A percentile compares a stretch with the other conserved stretches of the same genome.
Evolutionary conservation across 2,113 vertebrate genomes (phyloP).

Genomic region (Okapia johnstoni): DNA sequence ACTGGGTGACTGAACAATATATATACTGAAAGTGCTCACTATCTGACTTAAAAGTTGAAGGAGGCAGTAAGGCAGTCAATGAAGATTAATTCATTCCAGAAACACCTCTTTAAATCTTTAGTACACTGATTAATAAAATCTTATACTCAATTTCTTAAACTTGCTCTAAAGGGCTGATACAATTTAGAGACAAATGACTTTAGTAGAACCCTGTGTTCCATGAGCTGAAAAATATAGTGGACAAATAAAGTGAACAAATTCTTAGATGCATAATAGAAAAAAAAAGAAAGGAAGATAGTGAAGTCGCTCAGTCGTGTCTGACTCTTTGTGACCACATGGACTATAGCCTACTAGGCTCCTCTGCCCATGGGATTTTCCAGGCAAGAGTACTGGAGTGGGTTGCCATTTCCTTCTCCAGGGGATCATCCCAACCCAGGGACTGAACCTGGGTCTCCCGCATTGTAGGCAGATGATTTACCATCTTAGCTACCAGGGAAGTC

Average conservation of each 20-base stretch:
- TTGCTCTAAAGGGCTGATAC: not conserved
- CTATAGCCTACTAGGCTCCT: not conserved
- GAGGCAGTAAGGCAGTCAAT: not conserved
- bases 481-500: not conserved
- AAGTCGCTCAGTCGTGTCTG: not conserved
- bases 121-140: not conserved
- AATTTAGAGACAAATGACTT: not conserved
- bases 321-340: not conserved
- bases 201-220: not conserved
- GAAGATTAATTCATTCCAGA: not conserved
- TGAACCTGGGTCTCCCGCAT: rapidly evolving
- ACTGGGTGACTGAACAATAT: not conserved
- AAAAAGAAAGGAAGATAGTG: not conserved
- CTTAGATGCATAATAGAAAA: not conserved
- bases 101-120: not conserved
- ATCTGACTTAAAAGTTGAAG: not conserved
- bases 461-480: not conserved
- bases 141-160: not conserved
- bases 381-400: not conserved
- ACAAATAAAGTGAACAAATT: not conserved
- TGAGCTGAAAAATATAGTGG: not conserved
- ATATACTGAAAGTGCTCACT: not conserved
- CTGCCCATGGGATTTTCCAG: not conserved
- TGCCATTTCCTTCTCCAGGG: not conserved
- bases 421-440: not conserved